Evolutionary conservation across 2,113 vertebrate species (phyloP), one percentile per base, ranked within the genome.

Genomic region (Canis aureus): DNA sequence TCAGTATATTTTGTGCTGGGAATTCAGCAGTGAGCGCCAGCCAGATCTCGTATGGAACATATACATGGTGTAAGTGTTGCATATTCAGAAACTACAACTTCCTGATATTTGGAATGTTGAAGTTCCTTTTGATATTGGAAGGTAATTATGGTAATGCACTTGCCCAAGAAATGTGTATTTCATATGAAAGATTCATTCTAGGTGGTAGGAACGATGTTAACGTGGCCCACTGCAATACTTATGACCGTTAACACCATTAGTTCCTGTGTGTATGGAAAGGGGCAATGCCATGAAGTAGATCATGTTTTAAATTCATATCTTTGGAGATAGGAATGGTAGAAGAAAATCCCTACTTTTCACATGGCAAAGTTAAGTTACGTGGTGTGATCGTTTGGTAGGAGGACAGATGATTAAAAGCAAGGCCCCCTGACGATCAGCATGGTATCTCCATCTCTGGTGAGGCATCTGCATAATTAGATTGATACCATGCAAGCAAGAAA

Each of bases 81-180:
- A 43, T 83, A n/a, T 57, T 51, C 59, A 69, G 57, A 66, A 71
- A 23, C 19, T 66, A 22, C 20, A 22, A 32, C 76, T 84, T 69
- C 57, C 62, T 76, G 38, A 29, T 80, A 67, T n/a, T 43, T 32
- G 57, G 9, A 94, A 66, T 81, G 27, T 15, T 86, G 22, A 53
- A 90, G 69, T 95, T 59, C n/a, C 62, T 95, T 89, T 95, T 83
- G 55, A 53, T 62, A 87, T 60, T 55, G 5, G 11, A 71, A 59
- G 25, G 17, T 27, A 76, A 89, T 51, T 51, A 20, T 43, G 51
- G 38, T 69, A 49, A n/a, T 88, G 23, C 25, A 79, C 10, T 79
- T 81, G 3, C 32, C 66, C 5, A 66, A 12, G 53, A 64, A 67
- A 81, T 9, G 5, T 22, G 2, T 71, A 71, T 71, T 81, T 74